These are phyloP conservation scores for Drosophila aldrichi DNA, from an alignment of 2,888 invertebrate genomes.

Conservation along the genomic window DNA sequence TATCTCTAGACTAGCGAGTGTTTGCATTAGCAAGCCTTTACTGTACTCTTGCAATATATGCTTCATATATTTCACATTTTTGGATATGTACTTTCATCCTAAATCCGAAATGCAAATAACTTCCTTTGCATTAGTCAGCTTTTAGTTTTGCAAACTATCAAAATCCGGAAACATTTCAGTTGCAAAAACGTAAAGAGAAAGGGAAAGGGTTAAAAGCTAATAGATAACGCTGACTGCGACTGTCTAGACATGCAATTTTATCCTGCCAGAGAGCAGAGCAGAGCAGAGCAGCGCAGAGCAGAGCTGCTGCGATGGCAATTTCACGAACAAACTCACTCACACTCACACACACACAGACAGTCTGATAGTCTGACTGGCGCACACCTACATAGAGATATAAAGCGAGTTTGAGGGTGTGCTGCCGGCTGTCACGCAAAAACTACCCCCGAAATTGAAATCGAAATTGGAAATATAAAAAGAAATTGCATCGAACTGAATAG, in stretches of 20 bases:
- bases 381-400: constrained; percentile 30
- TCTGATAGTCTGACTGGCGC: constrained; percentile 15
- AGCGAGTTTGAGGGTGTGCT: constrained; percentile 70
- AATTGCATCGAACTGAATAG: constrained; percentile 44
- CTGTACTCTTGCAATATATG: constrained; percentile 1
- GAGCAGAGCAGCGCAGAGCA: constrained; percentile 10
- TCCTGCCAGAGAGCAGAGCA: constrained; percentile 33
- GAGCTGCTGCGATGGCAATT: constrained; percentile 52
- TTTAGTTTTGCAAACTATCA: constrained; percentile 39
- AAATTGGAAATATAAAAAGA: constrained; percentile 54
- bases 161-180: constrained; percentile 21
- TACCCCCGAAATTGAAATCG: constrained; percentile 65
- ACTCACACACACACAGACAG: constrained; percentile 28
- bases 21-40: background rate
- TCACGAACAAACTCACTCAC: constrained; percentile 38
- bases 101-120: constrained; percentile 36
- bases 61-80: background rate
- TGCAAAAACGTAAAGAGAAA: constrained; percentile 34
- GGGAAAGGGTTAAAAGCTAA: constrained; percentile 41
- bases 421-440: constrained; percentile 66
- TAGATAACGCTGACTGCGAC: constrained; percentile 35
- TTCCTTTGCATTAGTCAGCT: constrained; percentile 26
- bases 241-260: constrained; percentile 73
- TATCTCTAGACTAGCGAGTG: background rate
- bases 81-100: background rate